Percentiles rank a stretch among this genome's conserved stretches.
phyloP scores from a whole-genome alignment of 53 echinoderm and acorn worm genomes.

The Paelopatides confundens region DNA sequence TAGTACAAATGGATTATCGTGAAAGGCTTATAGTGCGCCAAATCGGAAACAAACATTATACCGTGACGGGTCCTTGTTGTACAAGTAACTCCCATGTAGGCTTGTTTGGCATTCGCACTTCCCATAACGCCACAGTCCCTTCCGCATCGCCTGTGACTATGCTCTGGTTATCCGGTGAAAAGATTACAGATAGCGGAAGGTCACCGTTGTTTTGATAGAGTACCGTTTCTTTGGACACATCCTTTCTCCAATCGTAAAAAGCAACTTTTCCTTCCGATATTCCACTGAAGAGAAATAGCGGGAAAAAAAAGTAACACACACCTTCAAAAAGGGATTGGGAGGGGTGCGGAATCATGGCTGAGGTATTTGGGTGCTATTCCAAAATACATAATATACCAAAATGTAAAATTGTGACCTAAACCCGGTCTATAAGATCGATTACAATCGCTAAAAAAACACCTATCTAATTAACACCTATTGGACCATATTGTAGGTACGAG shows the following conservation, averaged over 20 bases:
- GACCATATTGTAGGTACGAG: too few relatives aligned
- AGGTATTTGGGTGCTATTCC: too few relatives aligned
- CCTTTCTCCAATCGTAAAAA: constrained; percentile 11
- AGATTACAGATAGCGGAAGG: background rate
- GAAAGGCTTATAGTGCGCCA: too few relatives aligned
- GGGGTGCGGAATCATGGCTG: too few relatives aligned
- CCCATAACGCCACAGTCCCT: constrained; percentile 50
- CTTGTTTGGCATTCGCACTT: constrained; percentile 5
- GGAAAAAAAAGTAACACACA: background rate
- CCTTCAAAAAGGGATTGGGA: background rate
- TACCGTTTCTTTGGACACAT: background rate
- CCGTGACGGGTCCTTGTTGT: constrained; percentile 40
- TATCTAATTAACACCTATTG: too few relatives aligned
- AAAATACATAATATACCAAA: too few relatives aligned
- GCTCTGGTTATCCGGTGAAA: constrained; percentile 4
- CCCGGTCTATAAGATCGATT: too few relatives aligned
- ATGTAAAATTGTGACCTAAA: too few relatives aligned
- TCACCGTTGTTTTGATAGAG: constrained; percentile 15
- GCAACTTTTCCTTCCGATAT: background rate
- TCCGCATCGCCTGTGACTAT: constrained; percentile 43
- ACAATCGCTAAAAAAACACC: too few relatives aligned
- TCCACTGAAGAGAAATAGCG: background rate
- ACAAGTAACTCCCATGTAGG: background rate
- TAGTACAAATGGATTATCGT: too few relatives aligned
- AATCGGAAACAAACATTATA: too few relatives aligned